These are phyloP conservation scores for Drosophila parvula DNA, from an alignment of 1,140 invertebrate genomes.

Conservation along the genomic window DNA sequence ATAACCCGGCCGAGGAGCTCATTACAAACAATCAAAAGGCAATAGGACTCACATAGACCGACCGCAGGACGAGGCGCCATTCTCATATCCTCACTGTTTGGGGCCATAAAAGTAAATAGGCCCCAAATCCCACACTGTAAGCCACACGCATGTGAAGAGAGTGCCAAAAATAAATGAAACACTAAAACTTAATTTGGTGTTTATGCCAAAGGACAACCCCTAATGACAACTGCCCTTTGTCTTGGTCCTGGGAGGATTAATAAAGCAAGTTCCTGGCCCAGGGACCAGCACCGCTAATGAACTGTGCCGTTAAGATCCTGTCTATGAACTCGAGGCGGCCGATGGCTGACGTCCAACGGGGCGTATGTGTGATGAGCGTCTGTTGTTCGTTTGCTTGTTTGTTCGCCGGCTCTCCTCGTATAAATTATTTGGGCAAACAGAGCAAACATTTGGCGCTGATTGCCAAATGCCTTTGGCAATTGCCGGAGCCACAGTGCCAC, in stretches of 20 bases:
- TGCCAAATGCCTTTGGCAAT: conserved; percentile 73
- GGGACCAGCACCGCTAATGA: conserved; percentile 65
- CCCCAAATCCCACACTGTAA: conserved; percentile 19
- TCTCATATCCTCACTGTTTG: conserved; percentile 1
- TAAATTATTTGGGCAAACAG: conserved; percentile 74
- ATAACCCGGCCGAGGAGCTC: conserved; percentile 39
- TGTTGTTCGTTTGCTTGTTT: conserved; percentile 62
- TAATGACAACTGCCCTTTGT: conserved; percentile 72
- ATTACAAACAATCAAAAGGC: conserved; percentile 79
- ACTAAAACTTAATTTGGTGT: conserved; percentile 82
- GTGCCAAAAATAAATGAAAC: conserved; percentile 65
- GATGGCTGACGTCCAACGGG: conserved; percentile 38
- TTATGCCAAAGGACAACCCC: conserved; percentile 60
- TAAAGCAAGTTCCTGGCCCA: conserved; percentile 61
- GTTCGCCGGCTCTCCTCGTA: conserved; percentile 17
- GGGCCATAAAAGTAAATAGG: conserved; percentile 45
- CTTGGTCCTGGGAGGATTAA: conserved; percentile 67
- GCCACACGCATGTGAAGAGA: conserved; percentile 31
- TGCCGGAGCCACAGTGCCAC: conserved; percentile 11
- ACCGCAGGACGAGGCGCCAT: conserved; percentile 13
- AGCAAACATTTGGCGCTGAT: conserved; percentile 78
- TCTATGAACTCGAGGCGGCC: conserved; percentile 62
- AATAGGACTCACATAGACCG: conserved; percentile 59
- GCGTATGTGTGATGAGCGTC: conserved; percentile 67
- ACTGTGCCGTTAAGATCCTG: conserved; percentile 65